phyloP scores from a whole-genome alignment of 2,113 vertebrate genomes.

The Myrmecobius fasciatus region DNA sequence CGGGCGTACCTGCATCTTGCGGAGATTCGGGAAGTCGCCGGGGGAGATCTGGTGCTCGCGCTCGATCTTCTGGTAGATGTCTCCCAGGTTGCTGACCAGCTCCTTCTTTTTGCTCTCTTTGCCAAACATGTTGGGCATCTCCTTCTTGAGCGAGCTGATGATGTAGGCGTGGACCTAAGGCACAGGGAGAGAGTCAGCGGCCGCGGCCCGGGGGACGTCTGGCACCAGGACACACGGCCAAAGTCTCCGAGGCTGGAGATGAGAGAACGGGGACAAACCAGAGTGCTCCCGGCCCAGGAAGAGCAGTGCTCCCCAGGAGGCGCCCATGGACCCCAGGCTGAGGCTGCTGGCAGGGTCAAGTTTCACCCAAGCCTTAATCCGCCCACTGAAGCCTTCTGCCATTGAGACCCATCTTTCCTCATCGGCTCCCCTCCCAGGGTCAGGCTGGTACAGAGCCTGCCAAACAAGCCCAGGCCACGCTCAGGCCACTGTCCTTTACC shows the following conservation, averaged over 20 bases:
- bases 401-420: background rate
- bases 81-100: constrained; percentile 89
- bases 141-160: constrained; percentile 93
- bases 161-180: constrained; percentile 93
- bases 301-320: background rate
- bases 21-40: constrained; percentile 91
- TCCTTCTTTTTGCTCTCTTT: constrained; percentile 95
- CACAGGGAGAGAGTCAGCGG: background rate
- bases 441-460: background rate
- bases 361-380: background rate
- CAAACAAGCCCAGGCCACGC: rapidly evolving
- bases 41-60: constrained; percentile 94
- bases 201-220: too few relatives aligned
- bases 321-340: too few relatives aligned
- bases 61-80: constrained; percentile 91
- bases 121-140: constrained; percentile 94
- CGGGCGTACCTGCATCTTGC: constrained; percentile 95
- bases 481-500: background rate
- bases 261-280: background rate
- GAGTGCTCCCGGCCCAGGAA: background rate
- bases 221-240: too few relatives aligned
- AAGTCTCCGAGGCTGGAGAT: background rate
- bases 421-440: rapidly evolving
- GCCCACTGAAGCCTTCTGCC: background rate
- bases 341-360: too few relatives aligned